Conservation (phyloP, 2,113 vertebrate species). For the Thamnaconus septentrionalis region DNA sequence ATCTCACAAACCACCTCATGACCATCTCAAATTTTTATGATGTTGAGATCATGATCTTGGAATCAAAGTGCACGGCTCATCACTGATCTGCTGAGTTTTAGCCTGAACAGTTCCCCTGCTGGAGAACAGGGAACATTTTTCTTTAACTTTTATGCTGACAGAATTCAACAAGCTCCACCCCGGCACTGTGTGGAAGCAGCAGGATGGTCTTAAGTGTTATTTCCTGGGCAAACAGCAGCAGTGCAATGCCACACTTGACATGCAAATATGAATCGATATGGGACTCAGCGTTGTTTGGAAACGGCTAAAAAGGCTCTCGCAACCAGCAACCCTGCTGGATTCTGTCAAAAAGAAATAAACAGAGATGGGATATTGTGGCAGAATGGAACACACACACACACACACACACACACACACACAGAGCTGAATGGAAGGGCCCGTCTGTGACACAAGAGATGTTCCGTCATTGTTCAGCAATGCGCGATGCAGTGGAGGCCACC, state of each 20-base stretch:
- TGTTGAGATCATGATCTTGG: too few species aligned
- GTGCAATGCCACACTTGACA: background rate
- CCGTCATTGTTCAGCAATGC: conserved; percentile 18
- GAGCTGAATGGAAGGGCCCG: conserved; percentile 6
- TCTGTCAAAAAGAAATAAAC: conserved; percentile 11
- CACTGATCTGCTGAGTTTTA: too few species aligned
- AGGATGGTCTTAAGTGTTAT: background rate
- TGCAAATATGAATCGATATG: conserved; percentile 5
- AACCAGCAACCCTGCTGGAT: background rate
- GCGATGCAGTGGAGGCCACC: conserved; percentile 33
- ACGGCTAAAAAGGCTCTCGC: conserved; percentile 11
- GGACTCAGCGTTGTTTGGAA: conserved; percentile 20
- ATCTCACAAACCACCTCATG: too few species aligned
- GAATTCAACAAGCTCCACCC: background rate
- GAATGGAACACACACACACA: conserved; percentile 2
- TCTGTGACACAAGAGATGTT: conserved; percentile 3
- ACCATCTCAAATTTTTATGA: too few species aligned
- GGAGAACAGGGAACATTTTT: too few species aligned
- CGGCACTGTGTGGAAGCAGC: background rate
- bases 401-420: background rate
- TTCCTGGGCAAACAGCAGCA: conserved; percentile 6
- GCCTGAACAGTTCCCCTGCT: too few species aligned
- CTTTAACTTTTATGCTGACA: background rate
- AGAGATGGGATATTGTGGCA: background rate
- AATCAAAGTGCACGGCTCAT: too few species aligned